Evolutionary conservation across 2,113 vertebrate genomes (phyloP).

Genomic region (Paralichthys olivaceus): DNA sequence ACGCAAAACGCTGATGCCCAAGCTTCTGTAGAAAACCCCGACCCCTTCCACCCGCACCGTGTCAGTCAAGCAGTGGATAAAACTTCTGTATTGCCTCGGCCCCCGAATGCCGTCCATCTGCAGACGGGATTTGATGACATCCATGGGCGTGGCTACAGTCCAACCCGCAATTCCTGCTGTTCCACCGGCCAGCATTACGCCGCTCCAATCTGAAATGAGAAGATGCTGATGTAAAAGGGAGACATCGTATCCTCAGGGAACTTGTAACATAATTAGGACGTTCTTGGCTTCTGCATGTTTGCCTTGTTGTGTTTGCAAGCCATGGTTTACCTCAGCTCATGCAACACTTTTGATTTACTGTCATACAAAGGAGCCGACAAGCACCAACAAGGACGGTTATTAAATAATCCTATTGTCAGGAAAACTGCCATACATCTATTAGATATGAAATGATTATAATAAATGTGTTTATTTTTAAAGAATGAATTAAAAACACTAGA

Average conservation of each 20-base stretch:
- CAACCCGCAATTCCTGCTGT: slow-evolving; percentile 88
- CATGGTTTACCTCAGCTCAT: no score
- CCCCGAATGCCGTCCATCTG: slow-evolving; percentile 85
- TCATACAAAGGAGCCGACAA: no score
- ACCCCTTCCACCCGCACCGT: slow-evolving; percentile 85
- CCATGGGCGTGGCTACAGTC: slow-evolving; percentile 91
- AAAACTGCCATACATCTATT: no score
- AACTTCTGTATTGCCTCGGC: slow-evolving; percentile 83
- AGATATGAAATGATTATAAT: neutral
- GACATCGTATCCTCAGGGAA: neutral
- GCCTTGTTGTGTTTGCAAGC: no score
- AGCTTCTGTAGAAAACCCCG: slow-evolving; percentile 88
- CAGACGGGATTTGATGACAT: slow-evolving; percentile 92
- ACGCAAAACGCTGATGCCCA: slow-evolving; percentile 88
- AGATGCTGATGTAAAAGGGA: neutral
- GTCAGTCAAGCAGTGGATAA: slow-evolving; percentile 86
- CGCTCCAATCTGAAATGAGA: slow-evolving; percentile 77
- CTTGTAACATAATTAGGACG: no score
- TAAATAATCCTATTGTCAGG: no score
- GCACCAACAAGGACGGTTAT: no score
- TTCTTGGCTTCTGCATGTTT: no score
- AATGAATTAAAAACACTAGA: no score
- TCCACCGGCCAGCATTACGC: slow-evolving; percentile 89
- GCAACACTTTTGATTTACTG: no score
- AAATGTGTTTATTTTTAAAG: neutral